Base-by-base conservation (phyloP, 2,797 vertebrate species). In the Catostomus latipinnis region DNA sequence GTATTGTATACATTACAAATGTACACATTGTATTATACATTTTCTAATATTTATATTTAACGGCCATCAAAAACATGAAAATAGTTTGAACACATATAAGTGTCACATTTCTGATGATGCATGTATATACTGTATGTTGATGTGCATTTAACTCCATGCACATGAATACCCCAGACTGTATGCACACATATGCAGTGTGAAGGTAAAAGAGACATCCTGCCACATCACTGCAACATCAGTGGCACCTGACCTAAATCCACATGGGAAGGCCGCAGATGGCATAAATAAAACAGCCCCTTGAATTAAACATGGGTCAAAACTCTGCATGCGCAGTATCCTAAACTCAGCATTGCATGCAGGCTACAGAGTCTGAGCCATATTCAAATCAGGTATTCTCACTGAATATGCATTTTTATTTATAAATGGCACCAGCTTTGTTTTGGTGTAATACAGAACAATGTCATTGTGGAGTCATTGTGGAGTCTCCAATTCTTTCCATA, bases 231-330 rank as follows among this genome's bases (percentile, higher is more conserved):
- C 43, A 72, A 68, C 72, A 76, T 70, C 13, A 1, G 8, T 61
- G 71, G 69, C 72, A 83, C 76, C 81, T 85, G 76, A 86, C 81
- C 81, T 84, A 76, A 71, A 86, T 84, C 82, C 74, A 77, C 85
- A 66, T 48, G 14, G n/a, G 62, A 50, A n/a, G 69, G 63, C 75
- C 75, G 58, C 73, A 77, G 69, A 81, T 80, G 69, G 74, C 57
- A 66, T 81, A 72, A 78, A 83, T 62, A 71, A 54, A 84, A 18
- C 34, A 62, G 4, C 46, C 4, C 62, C 43, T 16, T 72, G 62
- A 73, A 76, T 81, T 54, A 71, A 80, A 71, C 71, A 79, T 34
- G 9, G 58, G 67, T 70, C 79, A 77, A 62, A 22, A 61, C 53
- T 53, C 43, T 7, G 68, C 52, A 73, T 34, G 54, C 63, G 50